Base-by-base conservation (phyloP, 2,113 vertebrate genomes). In the Peucedramus taeniatus region DNA sequence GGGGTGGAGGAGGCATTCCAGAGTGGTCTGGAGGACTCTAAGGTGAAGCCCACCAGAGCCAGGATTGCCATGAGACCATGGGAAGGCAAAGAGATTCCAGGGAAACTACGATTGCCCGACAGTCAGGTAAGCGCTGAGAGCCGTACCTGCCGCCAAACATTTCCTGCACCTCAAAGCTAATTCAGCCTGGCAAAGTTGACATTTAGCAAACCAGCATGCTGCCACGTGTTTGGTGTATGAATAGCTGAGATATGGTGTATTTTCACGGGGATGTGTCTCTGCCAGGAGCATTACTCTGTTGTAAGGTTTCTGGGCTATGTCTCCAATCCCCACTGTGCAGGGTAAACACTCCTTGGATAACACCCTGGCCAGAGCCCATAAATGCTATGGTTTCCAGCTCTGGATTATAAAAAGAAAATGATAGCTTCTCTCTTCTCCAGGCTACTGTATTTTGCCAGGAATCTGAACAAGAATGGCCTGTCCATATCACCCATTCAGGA, bases 291-390 rank as follows among this genome's bases (percentile, higher is more conserved):
- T 95, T 95, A 72, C 93, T 87, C 71, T 87, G 94, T 97, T 89
- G 93, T 27, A 93, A 82, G 93, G 94, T 82, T 96, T 89, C 93
- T 86, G 83, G 63, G 83, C 68, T 94, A 74, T 40, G 68, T 71
- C 75, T 97, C 96, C 91, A 74, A 69, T 65, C 70, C 84, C 79
- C 83, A 94, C 93, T 81, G 95, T n/a, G 53, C 79, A 87, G 65
- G 59, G 94, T 94, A 97, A 97, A 97, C 89, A 94, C 66, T 92
- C 60, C 56, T 42, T 56, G 79, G 90, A 93, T 96, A 96, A 94
- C 91, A 91, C 45, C 70, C 63, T 92, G 90, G 69, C 78, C 91
- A 90, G 50, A 92, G 79, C 75, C 69, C 40, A 54, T 76, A 93
- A 90, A 95, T 94, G 69, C 74, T 93, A 84, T 63, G 66, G 92